Evolutionary conservation across 2,113 vertebrate species (phyloP).

Genomic region (Suricata suricatta): DNA sequence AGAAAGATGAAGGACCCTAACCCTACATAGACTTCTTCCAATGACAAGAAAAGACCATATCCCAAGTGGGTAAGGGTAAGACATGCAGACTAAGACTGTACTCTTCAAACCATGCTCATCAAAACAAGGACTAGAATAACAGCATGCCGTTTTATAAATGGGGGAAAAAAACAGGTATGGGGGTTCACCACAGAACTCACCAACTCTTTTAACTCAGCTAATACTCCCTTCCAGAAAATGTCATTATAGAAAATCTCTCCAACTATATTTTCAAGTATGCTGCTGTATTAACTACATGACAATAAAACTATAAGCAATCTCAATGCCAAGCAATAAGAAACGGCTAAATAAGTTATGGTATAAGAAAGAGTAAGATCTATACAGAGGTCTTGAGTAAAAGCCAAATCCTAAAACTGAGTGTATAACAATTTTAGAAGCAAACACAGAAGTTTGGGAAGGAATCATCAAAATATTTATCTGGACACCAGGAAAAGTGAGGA

Average conservation of each 20-base stretch:
- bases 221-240: neutral
- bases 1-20: conserved; percentile 4
- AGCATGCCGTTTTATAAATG: neutral
- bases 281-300: neutral
- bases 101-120: neutral
- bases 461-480: neutral
- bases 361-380: neutral
- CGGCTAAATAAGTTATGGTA: neutral
- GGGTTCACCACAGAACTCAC: neutral
- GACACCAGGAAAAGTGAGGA: neutral
- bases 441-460: neutral
- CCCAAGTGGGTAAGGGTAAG: neutral
- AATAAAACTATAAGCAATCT: neutral
- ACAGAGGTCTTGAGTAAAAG: neutral
- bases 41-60: neutral
- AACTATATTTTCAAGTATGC: neutral
- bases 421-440: neutral
- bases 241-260: neutral
- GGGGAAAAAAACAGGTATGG: neutral
- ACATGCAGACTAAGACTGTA: neutral
- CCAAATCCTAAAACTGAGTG: neutral
- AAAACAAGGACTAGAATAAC: neutral
- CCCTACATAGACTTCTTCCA: neutral
- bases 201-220: neutral
- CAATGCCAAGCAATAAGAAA: neutral